Evolutionary conservation across 2,113 vertebrate species (phyloP), one percentile per base, ranked within the genome.

Genomic region (Notarius quadriscutis): DNA sequence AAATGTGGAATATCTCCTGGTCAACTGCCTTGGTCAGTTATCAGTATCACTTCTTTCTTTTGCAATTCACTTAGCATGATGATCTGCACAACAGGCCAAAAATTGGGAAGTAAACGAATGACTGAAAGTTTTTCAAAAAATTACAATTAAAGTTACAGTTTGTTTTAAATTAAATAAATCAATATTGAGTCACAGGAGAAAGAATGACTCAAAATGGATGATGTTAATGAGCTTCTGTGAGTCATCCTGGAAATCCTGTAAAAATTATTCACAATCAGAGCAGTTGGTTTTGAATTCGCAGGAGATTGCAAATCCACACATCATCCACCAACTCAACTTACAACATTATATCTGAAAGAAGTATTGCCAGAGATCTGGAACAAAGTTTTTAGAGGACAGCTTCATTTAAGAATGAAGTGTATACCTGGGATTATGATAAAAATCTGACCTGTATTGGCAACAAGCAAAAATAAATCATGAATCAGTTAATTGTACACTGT

Each of bases 11-110:
- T 79, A 55, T 55, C 20, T 79, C 51, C 51, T 79, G 75, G 15
- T 18, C 72, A 57, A 17, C 63, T 78, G 80, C 81, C 71, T 84
- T 27, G 53, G 53, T 84, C 88, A 86, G 34, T 78, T 79, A 78
- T 74, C 62, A 57, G 58, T 34, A 34, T 55, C 14, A 10, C 25
- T 25, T 20, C 17, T 20, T 71, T 48, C 22, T 20, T 89, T 83
- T 84, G 34, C 72, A 83, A 55, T 74, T 86, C 69, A 60, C 53
- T 89, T 62, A 69, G 78, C 22, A 65, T 25, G 55, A 58, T 15
- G 58, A 51, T 15, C 50, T 62, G 53, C 34, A 55, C 51, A 25
- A 75, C 41, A 79, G 51, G 51, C 7, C 25, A 55, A 79, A 55
- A 27, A 57, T 27, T 12, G 50, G 22, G 25, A 27, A 79, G 12